Evolutionary conservation across 1,140 invertebrate species (phyloP).

Genomic region (Cotesia chilonis): DNA sequence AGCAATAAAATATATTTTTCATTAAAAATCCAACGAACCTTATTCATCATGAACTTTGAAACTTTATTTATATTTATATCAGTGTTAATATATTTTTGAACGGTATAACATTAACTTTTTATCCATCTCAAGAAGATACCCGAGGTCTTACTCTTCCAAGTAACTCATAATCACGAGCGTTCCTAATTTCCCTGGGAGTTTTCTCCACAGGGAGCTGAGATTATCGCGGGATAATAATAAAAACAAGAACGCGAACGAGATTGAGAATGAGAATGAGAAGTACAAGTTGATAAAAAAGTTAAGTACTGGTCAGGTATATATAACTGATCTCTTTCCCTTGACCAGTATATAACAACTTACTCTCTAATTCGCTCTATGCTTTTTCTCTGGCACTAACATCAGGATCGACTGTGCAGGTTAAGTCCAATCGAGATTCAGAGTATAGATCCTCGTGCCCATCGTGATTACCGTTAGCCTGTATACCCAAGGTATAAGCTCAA

Average conservation of each 20-base stretch:
- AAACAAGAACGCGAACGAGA: background rate
- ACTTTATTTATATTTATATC: too few relatives aligned
- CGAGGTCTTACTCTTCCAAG: background rate
- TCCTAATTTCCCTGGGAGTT: constrained; percentile 3
- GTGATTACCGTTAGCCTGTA: constrained; percentile 24
- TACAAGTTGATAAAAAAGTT: background rate
- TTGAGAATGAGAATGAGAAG: background rate
- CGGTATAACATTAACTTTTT: background rate
- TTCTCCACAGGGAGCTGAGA: background rate
- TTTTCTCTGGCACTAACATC: too few relatives aligned
- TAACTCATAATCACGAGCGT: constrained; percentile 13
- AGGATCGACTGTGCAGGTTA: background rate
- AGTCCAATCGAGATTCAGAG: background rate
- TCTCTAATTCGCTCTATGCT: too few relatives aligned
- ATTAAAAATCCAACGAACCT: too few relatives aligned
- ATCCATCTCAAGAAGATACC: background rate
- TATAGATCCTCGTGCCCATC: constrained; percentile 20
- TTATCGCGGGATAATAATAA: background rate
- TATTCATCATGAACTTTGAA: too few relatives aligned
- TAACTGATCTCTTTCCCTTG: background rate
- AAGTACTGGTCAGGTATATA: background rate
- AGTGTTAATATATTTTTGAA: background rate
- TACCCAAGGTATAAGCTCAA: too few relatives aligned
- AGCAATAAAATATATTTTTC: too few relatives aligned
- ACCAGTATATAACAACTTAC: too few relatives aligned